These are phyloP conservation scores for Protomyctophum bolini DNA, from an alignment of 2,113 vertebrate species.

Conservation along the genomic window DNA sequence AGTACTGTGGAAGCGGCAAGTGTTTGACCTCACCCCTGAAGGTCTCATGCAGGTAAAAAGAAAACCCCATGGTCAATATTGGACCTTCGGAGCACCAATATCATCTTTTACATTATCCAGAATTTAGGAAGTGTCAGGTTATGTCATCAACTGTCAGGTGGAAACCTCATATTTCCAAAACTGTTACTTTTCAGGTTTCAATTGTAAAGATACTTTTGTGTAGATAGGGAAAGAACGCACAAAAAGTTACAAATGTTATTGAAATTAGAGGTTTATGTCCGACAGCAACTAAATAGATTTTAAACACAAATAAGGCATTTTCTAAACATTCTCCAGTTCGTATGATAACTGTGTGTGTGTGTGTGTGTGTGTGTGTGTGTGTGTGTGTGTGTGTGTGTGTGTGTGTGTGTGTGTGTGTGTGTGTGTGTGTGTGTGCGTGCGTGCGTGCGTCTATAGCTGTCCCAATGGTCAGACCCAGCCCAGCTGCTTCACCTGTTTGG, in stretches of 20 bases:
- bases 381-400: constrained; percentile 14
- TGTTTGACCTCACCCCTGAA: constrained; percentile 77
- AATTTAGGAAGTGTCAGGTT: too few relatives aligned
- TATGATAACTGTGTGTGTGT: background rate
- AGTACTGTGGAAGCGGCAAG: constrained; percentile 87
- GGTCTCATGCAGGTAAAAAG: constrained; percentile 85
- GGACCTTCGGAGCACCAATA: background rate
- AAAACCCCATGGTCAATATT: background rate
- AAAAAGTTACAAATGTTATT: too few relatives aligned
- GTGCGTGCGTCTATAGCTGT: constrained; percentile 77
- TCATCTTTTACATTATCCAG: too few relatives aligned
- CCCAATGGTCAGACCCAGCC: constrained; percentile 80
- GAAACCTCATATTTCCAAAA: too few relatives aligned
- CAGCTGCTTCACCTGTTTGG: constrained; percentile 87
- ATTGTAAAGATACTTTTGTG: too few relatives aligned
- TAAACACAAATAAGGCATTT: too few relatives aligned
- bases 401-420: background rate
- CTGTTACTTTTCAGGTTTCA: background rate
- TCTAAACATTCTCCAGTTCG: too few relatives aligned
- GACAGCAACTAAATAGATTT: too few relatives aligned
- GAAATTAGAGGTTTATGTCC: too few relatives aligned
- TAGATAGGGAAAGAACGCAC: too few relatives aligned
- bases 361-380: background rate
- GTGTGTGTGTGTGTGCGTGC: constrained; percentile 12
- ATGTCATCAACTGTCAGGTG: too few relatives aligned